phyloP scores from a whole-genome alignment of 2,888 invertebrate species.

The Matsumyia berberina region DNA sequence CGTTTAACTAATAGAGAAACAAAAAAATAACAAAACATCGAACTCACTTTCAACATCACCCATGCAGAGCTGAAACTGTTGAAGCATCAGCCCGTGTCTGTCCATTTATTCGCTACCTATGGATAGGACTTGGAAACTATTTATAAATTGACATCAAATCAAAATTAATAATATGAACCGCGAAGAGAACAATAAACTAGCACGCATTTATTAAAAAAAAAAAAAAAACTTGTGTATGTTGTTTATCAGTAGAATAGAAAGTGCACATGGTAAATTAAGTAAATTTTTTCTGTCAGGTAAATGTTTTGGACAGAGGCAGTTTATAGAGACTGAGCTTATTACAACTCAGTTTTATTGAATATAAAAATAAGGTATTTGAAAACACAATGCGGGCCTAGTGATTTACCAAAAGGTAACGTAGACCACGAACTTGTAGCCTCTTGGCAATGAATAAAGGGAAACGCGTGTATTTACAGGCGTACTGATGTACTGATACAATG shows the following conservation, averaged over 20 bases:
- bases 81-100: not conserved
- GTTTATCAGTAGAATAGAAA: not conserved
- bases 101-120: not conserved
- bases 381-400: no score
- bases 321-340: no score
- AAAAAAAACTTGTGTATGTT: not conserved
- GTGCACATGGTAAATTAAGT: no score
- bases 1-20: not conserved
- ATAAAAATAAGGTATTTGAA: no score
- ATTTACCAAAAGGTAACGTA: no score
- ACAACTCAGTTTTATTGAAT: no score
- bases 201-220: not conserved
- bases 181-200: not conserved
- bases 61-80: not conserved
- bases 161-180: constrained; percentile 4
- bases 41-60: not conserved
- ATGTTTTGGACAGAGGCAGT: no score
- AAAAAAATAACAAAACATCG: not conserved
- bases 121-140: not conserved
- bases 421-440: no score
- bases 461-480: no score
- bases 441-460: no score
- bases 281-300: not conserved
- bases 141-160: not conserved
- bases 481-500: no score